Conservation (phyloP, 2,888 invertebrate species). For the Drosophila limbata region DNA sequence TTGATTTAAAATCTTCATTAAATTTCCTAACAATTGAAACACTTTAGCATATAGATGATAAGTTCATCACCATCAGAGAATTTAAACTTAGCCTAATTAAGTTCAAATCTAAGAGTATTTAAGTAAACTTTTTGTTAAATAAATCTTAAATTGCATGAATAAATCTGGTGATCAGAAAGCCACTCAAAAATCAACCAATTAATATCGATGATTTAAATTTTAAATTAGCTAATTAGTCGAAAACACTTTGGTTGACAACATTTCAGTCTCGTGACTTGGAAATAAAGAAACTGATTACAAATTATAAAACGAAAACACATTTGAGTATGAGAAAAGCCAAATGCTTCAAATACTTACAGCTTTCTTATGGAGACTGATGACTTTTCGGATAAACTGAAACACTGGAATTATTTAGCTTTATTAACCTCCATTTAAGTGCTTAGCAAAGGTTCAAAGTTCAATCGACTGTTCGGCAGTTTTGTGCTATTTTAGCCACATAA, state of each 20-base stretch:
- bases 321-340: conserved; percentile 6
- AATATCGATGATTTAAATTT: conserved; percentile 17
- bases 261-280: conserved; percentile 13
- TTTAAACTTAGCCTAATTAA: neutral
- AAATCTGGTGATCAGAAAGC: neutral
- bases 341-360: neutral
- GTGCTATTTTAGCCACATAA: conserved; percentile 34
- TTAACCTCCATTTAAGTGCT: conserved; percentile 16
- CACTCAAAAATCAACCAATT: conserved; percentile 2
- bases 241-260: conserved; percentile 10
- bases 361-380: neutral
- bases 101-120: neutral
- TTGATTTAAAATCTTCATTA: too few species aligned
- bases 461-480: conserved; percentile 17
- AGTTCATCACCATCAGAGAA: too few species aligned
- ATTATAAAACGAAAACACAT: neutral
- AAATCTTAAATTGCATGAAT: neutral
- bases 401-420: neutral
- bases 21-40: too few species aligned
- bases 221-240: neutral
- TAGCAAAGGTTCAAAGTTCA: conserved; percentile 16
- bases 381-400: neutral
- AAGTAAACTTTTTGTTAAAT: neutral
- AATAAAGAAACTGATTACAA: neutral
- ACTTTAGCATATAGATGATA: too few species aligned